Conservation (phyloP, 2,888 invertebrate genomes). For the Drosophila peninsularis region DNA sequence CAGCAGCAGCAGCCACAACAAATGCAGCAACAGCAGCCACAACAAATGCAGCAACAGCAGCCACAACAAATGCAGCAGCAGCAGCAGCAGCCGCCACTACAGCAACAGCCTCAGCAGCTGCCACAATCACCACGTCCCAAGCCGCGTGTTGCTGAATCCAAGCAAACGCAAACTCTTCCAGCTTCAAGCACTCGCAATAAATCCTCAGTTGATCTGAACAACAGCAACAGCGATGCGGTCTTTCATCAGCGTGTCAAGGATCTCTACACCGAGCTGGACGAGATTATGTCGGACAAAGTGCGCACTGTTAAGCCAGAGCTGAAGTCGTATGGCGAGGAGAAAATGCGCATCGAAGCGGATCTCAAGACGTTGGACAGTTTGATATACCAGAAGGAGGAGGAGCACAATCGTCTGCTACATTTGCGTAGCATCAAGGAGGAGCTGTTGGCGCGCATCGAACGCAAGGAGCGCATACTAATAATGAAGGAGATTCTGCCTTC, state of each 20-base stretch:
- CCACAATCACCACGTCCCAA: constrained; percentile 6
- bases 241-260: constrained; percentile 78
- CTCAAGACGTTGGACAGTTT: constrained; percentile 90
- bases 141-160: constrained; percentile 14
- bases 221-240: constrained; percentile 60
- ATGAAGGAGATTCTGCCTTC: constrained; percentile 73
- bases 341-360: constrained; percentile 88
- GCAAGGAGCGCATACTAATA: constrained; percentile 88
- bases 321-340: constrained; percentile 87
- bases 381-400: constrained; percentile 92
- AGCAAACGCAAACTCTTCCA: constrained; percentile 22
- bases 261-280: constrained; percentile 64
- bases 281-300: constrained; percentile 80
- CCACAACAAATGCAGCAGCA: not conserved
- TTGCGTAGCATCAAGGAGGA: constrained; percentile 94
- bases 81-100: not conserved
- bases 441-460: constrained; percentile 89
- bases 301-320: constrained; percentile 87
- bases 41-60: not conserved
- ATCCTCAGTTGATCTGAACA: constrained; percentile 47
- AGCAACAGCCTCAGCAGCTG: not conserved
- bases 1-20: not conserved
- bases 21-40: not conserved
- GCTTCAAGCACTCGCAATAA: constrained; percentile 15
- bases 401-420: constrained; percentile 93